phyloP scores from a whole-genome alignment of 2,113 vertebrate species.

The Toxotes chatareus region DNA sequence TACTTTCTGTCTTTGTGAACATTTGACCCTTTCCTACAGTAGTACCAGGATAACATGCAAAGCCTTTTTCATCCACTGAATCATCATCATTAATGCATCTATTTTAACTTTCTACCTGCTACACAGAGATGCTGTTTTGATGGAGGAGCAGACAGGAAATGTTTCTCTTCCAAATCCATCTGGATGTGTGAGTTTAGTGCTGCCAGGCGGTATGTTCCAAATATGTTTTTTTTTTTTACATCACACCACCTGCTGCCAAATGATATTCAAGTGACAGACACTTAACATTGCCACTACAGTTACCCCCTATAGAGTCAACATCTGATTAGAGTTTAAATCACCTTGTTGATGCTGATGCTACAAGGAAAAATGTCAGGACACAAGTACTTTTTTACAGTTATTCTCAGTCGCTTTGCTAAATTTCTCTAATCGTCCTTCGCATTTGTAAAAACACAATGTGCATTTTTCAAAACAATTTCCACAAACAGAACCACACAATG shows the following conservation, averaged over 20 bases:
- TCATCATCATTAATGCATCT: not conserved
- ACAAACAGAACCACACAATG: too few relatives aligned
- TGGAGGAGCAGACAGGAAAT: not conserved
- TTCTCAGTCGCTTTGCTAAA: not conserved
- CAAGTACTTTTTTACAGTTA: not conserved
- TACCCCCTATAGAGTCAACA: slow-evolving; percentile 21
- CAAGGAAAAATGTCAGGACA: not conserved
- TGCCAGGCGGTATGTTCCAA: not conserved
- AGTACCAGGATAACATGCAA: not conserved
- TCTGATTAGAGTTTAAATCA: slow-evolving; percentile 42
- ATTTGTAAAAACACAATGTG: not conserved
- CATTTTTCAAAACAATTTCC: too few relatives aligned
- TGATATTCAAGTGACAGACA: slow-evolving; percentile 7
- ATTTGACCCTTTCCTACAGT: not conserved
- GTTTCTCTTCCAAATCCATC: not conserved
- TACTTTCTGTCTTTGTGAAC: not conserved
- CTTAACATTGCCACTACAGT: slow-evolving; percentile 20
- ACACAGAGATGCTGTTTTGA: not conserved
- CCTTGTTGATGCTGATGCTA: not conserved
- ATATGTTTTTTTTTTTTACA: not conserved
- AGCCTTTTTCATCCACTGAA: not conserved
- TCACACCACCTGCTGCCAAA: not conserved
- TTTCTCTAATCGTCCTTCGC: not conserved
- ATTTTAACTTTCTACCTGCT: slow-evolving; percentile 1
- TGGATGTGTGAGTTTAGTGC: not conserved